phyloP scores from a whole-genome alignment of 92 coral and sea anemone genomes.

The Pocillopora meandrina region DNA sequence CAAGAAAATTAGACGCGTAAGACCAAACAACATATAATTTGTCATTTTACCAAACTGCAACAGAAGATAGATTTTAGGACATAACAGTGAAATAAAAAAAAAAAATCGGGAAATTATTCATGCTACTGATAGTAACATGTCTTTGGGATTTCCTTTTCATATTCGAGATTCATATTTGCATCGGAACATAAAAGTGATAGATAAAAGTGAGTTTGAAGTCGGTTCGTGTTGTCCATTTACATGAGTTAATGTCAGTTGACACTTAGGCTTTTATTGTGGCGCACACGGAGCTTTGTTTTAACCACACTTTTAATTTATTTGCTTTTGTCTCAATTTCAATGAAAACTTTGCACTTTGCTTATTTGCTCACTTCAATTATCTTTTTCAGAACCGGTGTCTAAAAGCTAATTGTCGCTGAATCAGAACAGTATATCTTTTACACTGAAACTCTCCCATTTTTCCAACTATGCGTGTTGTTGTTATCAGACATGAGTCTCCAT shows the following conservation, averaged over 20 bases:
- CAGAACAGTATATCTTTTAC: neutral
- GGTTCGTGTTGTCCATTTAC: constrained; percentile 1
- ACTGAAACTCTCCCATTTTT: neutral
- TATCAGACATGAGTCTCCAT: constrained; percentile 6
- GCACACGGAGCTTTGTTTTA: constrained; percentile 1
- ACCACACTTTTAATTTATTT: constrained; percentile 31
- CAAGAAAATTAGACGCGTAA: no score
- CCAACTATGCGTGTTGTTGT: constrained; percentile 14
- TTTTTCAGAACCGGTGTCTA: constrained; percentile 8
- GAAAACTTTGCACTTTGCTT: constrained; percentile 32
- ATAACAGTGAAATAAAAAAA: neutral
- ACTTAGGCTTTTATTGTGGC: neutral
- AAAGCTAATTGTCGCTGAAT: neutral
- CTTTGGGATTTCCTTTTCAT: neutral
- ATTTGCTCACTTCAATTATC: constrained; percentile 32
- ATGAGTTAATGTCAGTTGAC: neutral
- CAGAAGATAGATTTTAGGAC: no score
- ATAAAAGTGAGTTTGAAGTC: constrained; percentile 12
- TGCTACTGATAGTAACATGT: no score
- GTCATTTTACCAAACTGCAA: no score
- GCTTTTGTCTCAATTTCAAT: constrained; percentile 27
- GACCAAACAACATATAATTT: no score
- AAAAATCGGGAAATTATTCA: neutral
- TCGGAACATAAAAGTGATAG: neutral
- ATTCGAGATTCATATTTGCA: neutral